Percentiles rank a stretch among this genome's conserved stretches.
Conservation (phyloP, 2,113 vertebrate genomes). For the Meles meles region DNA sequence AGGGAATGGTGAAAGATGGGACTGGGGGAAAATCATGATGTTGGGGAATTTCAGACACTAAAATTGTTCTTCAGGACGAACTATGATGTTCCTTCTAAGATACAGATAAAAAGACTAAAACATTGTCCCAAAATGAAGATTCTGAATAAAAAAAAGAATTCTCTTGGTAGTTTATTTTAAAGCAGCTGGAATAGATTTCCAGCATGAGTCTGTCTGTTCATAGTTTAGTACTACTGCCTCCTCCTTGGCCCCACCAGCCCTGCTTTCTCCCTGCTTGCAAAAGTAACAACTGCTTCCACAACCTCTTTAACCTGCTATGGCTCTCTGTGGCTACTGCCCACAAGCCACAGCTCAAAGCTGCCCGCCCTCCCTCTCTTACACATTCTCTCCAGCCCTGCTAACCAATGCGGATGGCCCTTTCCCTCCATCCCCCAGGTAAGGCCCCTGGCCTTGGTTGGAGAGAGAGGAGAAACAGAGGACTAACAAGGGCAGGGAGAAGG, state of each 20-base stretch:
- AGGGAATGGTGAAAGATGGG: not conserved
- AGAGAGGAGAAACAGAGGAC: not conserved
- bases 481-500: not conserved
- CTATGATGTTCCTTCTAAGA: not conserved
- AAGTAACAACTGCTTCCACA: not conserved
- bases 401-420: not conserved
- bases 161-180: not conserved
- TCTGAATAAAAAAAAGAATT: not conserved
- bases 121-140: not conserved
- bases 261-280: not conserved
- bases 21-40: not conserved
- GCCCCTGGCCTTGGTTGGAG: not conserved
- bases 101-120: slow-evolving; percentile 3
- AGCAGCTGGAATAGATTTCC: not conserved
- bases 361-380: not conserved
- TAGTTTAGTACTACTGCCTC: not conserved
- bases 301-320: not conserved
- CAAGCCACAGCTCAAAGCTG: not conserved
- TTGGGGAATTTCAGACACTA: not conserved
- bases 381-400: not conserved
- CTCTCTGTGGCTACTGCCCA: not conserved
- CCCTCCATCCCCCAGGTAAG: not conserved
- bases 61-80: not conserved
- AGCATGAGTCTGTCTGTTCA: not conserved
- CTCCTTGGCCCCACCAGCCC: not conserved